These are phyloP conservation scores for Acronicta aceris DNA, from an alignment of 2,888 invertebrate genomes.

Conservation along the genomic window DNA sequence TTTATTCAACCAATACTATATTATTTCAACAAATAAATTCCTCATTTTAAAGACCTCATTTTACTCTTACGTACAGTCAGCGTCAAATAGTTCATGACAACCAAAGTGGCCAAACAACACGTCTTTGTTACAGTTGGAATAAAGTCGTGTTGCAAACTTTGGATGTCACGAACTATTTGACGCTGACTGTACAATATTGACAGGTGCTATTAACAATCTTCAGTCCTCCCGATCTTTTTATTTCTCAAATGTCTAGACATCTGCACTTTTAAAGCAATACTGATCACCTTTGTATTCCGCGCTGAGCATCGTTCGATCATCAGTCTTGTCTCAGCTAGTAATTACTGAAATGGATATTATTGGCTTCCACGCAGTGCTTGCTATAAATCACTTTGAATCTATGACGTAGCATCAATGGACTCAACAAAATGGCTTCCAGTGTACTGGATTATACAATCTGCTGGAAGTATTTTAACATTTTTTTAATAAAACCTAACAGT, in stretches of 20 bases:
- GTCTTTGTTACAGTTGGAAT: too few species aligned
- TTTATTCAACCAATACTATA: too few species aligned
- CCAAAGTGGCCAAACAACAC: too few species aligned
- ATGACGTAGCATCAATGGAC: slow-evolving; percentile 72
- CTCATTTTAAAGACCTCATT: too few species aligned
- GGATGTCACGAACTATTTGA: too few species aligned
- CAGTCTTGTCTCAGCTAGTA: slow-evolving; percentile 64
- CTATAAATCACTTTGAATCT: slow-evolving; percentile 79
- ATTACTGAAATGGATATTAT: slow-evolving; percentile 75
- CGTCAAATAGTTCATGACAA: too few species aligned
- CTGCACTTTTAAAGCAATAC: slow-evolving; percentile 46
- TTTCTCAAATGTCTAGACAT: slow-evolving; percentile 32
- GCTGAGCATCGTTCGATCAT: slow-evolving; percentile 48
- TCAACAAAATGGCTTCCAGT: slow-evolving; percentile 20
- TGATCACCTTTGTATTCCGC: slow-evolving; percentile 50
- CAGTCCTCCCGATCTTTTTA: slow-evolving; percentile 26
- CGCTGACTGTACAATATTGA: not conserved
- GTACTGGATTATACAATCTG: slow-evolving; percentile 19
- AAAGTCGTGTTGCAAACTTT: too few species aligned
- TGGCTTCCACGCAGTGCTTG: slow-evolving; percentile 55
- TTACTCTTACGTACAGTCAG: too few species aligned
- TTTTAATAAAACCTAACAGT: not conserved
- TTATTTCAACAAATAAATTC: too few species aligned
- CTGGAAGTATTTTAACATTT: slow-evolving; percentile 11
- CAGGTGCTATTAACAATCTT: not conserved